Evolutionary conservation across 2,797 vertebrate genomes (phyloP), one percentile per base, ranked within the genome.

Genomic region (Limosa lapponica): DNA sequence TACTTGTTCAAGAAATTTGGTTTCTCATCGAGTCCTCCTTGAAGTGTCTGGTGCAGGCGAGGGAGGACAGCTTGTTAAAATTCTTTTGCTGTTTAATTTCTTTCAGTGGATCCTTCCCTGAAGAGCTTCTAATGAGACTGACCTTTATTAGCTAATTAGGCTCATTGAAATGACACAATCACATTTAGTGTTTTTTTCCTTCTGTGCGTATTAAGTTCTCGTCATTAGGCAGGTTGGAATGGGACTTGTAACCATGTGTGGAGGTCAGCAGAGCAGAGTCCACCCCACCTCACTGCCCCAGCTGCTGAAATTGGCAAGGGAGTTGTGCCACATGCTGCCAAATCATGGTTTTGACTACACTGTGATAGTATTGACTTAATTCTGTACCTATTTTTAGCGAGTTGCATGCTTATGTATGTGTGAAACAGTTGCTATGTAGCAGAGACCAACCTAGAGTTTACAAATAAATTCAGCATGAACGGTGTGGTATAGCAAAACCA

Each of bases 141-240:
- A 97, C 96, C 96, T 97, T 97, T 95, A 93, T 82, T 95, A 96
- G 86, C 95, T 95, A 93, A 97, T 97, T 97, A 97, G 89, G 57
- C 69, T 89, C 23, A 79, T 66, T 95, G 89, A 89, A 95, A 88
- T 54, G 69, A 62, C 52, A 51, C 44, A 34, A 93, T 93, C 30
- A 10, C 70, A 65, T 90, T 93, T 80, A 83, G 67, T 80, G 55
- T 20, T 52, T 82, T 91, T 92, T 90, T 41, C 24, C 44, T 91
- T 97, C 93, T 88, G 46, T 87, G 66, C 13, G 1, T 82, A 86
- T 49, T 73, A 85, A 32, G 32, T 74, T 91, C 67, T 95, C 5
- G 2, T 78, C 65, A 81, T 83, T 77, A 93, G 52, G 12, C 80
- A 90, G 51, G 15, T 91, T 87, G 64, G 87, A 96, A 95, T 48